phyloP scores from a whole-genome alignment of 2,797 vertebrate species.

The Sandelia bainsii region DNA sequence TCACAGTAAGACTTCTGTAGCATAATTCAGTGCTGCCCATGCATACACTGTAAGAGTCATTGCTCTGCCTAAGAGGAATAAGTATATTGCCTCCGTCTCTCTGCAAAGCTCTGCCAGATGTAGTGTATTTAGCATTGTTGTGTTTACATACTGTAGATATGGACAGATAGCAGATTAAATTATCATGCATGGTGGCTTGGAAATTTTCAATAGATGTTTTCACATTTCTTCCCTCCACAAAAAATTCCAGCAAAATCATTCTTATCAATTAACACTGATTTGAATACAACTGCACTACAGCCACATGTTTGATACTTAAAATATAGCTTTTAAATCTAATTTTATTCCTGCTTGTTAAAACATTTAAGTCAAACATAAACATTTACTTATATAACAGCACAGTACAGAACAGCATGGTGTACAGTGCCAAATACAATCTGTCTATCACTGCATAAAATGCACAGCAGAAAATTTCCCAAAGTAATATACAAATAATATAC shows the following conservation, averaged over 20 bases:
- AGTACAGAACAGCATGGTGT: no score
- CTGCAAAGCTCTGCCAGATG: not conserved
- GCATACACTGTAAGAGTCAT: not conserved
- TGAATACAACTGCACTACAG: not conserved
- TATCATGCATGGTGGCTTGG: not conserved
- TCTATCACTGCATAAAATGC: constrained; percentile 15
- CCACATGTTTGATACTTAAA: not conserved
- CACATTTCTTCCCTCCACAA: not conserved
- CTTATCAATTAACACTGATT: not conserved
- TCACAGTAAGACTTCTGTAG: not conserved
- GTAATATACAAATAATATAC: constrained; percentile 22
- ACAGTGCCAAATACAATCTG: not conserved
- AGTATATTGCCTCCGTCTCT: not conserved
- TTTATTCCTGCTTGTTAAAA: constrained; percentile 12
- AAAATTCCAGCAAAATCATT: not conserved
- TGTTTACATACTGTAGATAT: not conserved
- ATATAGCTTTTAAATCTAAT: constrained; percentile 5
- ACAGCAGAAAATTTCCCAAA: constrained; percentile 1
- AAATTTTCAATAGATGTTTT: not conserved
- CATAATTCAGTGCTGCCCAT: not conserved
- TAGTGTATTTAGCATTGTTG: not conserved
- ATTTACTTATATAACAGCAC: no score
- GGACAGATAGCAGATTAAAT: not conserved
- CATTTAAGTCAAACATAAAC: no score
- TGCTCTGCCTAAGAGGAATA: not conserved